Evolutionary conservation across 2,888 invertebrate species (phyloP).

Genomic region (Aromia moschata): DNA sequence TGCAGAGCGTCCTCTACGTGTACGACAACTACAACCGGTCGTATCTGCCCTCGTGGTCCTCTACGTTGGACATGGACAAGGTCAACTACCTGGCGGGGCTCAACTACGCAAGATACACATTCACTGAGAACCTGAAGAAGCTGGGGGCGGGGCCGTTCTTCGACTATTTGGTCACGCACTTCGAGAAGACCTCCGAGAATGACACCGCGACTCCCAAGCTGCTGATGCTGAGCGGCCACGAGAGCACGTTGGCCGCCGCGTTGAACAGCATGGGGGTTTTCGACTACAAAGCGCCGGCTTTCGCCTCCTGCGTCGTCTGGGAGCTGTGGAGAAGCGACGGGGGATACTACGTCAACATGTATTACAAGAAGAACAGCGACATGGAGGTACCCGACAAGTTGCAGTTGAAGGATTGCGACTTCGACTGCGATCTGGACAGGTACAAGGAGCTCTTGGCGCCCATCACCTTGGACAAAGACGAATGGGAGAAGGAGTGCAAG

Average conservation of each 20-base stretch:
- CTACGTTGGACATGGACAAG: slow-evolving; percentile 7
- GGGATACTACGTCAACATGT: slow-evolving; percentile 55
- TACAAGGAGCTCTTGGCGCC: background rate
- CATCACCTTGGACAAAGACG: background rate
- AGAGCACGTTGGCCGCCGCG: slow-evolving; percentile 76
- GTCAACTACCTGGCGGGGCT: slow-evolving; percentile 11
- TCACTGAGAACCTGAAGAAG: slow-evolving; percentile 3
- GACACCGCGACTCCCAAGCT: background rate
- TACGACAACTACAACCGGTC: slow-evolving; percentile 4
- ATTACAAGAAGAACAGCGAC: slow-evolving; percentile 75
- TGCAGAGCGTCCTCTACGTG: slow-evolving; percentile 7
- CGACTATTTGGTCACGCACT: slow-evolving; percentile 12
- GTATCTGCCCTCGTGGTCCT: background rate
- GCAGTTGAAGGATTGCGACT: slow-evolving; percentile 72
- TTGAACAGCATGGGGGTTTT: slow-evolving; percentile 74
- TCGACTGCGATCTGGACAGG: slow-evolving; percentile 44
- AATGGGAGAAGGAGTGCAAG: background rate
- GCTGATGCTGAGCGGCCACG: slow-evolving; percentile 64
- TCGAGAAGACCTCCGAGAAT: slow-evolving; percentile 4
- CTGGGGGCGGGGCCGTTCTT: slow-evolving; percentile 23
- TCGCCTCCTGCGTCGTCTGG: slow-evolving; percentile 72
- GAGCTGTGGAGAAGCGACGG: slow-evolving; percentile 68
- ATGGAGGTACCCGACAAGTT: slow-evolving; percentile 64
- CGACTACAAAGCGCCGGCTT: slow-evolving; percentile 71
- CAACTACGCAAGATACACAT: slow-evolving; percentile 15